Evolutionary conservation across 1,140 invertebrate species (phyloP), one percentile per base, ranked within the genome.

Genomic region (Plectrocnemia conspersa): DNA sequence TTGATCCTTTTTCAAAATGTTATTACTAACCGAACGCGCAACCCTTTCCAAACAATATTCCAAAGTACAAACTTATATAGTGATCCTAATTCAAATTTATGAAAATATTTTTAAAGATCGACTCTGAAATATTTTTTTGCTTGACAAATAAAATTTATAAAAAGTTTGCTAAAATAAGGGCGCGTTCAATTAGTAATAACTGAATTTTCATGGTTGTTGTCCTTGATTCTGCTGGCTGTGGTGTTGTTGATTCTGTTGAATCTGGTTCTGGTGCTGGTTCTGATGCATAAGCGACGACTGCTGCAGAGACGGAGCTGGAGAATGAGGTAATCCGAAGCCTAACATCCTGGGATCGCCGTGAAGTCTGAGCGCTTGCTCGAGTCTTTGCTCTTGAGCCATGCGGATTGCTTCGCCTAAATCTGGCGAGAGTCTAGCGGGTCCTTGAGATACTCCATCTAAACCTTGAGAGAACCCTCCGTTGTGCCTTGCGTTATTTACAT

Each of bases 301-400:
- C 67, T 66, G 72, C 65, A 57, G 68, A 66, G 10, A 66, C 64
- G 22, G 70, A 64, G 6, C 64, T 7, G 72, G 72, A 4, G 73
- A 75, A 29, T 61, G 59, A 3, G 72, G 68, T 41, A 76, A 44
- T 61, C 73, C 74, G 46, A 76, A 76, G 0, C 73, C 74, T 22
- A 76, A 50, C 72, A 76, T 76, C 42, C 74, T 68, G 1, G 74
- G 74, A 56, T 76, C 81, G 25, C 79, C 78, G 66, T 89, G 87
- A 60, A 91, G 78, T 61, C 88, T 79, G 55, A 91, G 67, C 6
- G 88, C 87, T 62, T 91, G 88, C 64, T 89, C 87, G 63, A 91
- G 68, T 64, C 88, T 76, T 63, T 89, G 86, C 64, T 89, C 88
- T 64, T 89, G 86, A 10, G 73, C 73, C 40, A 89, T 77, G 65